Percentiles rank a stretch among this genome's conserved stretches.
Conservation (phyloP, 2,888 invertebrate species). For the Scaptomyza tumidula region DNA sequence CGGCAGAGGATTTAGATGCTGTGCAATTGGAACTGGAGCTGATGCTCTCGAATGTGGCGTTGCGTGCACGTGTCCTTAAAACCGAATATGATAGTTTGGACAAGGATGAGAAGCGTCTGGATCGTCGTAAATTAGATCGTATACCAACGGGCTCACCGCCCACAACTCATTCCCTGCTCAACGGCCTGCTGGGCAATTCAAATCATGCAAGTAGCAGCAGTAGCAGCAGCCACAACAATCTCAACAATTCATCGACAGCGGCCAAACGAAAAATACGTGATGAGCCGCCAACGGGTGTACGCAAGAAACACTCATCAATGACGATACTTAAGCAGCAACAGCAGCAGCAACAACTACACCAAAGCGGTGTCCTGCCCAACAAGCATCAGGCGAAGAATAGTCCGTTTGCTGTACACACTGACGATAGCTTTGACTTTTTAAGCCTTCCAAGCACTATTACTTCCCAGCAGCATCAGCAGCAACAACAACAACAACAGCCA, state of each 20-base stretch:
- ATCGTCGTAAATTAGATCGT: constrained; percentile 84
- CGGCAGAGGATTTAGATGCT: constrained; percentile 94
- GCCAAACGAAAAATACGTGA: constrained; percentile 81
- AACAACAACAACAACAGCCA: constrained; percentile 15
- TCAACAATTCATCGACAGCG: constrained; percentile 43
- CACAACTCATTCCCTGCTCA: constrained; percentile 38
- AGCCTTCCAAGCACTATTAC: constrained; percentile 40
- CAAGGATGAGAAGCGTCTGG: constrained; percentile 86
- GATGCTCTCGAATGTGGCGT: constrained; percentile 92
- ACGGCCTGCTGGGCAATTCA: constrained; percentile 45
- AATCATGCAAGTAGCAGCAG: constrained; percentile 22
- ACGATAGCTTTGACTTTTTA: constrained; percentile 82
- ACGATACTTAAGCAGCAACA: constrained; percentile 86
- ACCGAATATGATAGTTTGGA: constrained; percentile 90
- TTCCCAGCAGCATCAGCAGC: constrained; percentile 15
- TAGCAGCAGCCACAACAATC: constrained; percentile 14
- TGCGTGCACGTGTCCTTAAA: constrained; percentile 91
- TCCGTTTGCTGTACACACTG: constrained; percentile 85
- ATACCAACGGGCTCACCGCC: constrained; percentile 71
- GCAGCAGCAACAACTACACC: constrained; percentile 39
- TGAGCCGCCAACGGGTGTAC: constrained; percentile 73
- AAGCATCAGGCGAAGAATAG: constrained; percentile 84
- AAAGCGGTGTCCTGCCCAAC: constrained; percentile 60
- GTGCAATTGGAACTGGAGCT: constrained; percentile 95
- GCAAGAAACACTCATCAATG: constrained; percentile 86